Percentiles rank a stretch among this genome's conserved stretches.
These are phyloP conservation scores for Petrolisthes manimaculis DNA, from an alignment of 2,888 invertebrate species.

Conservation along the genomic window DNA sequence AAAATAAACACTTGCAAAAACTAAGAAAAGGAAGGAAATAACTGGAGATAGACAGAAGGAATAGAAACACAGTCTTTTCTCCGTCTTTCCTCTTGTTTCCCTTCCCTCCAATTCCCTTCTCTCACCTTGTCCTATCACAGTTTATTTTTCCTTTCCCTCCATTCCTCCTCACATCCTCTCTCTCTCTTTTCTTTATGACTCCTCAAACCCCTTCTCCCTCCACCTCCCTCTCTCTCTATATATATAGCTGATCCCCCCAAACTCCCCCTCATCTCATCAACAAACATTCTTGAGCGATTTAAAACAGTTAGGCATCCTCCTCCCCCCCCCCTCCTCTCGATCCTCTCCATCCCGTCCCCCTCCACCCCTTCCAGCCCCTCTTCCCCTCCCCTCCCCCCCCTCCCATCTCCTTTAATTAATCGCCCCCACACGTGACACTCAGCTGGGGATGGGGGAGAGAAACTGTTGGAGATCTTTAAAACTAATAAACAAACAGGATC, in stretches of 20 bases:
- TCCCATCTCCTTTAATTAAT: background rate
- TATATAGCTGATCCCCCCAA: background rate
- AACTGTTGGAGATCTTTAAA: background rate
- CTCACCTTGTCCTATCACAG: background rate
- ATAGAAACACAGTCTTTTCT: background rate
- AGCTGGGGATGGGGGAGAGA: background rate
- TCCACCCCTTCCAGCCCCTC: constrained; percentile 11
- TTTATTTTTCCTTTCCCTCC: background rate
- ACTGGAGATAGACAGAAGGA: background rate
- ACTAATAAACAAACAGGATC: background rate
- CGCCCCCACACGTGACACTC: too few species aligned
- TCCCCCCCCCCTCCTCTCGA: background rate
- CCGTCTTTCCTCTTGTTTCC: background rate
- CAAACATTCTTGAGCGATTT: constrained; percentile 5
- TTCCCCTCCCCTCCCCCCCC: constrained; percentile 27
- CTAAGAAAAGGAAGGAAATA: background rate
- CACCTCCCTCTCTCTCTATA: background rate
- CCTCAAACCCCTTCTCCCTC: background rate
- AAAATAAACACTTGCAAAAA: background rate
- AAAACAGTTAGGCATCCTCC: background rate
- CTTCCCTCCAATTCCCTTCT: background rate
- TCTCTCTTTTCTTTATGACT: background rate
- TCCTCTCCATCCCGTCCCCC: background rate
- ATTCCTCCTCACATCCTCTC: background rate
- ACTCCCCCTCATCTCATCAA: background rate